Base-by-base conservation (phyloP, 2,888 invertebrate genomes). In the Archips xylosteana region DNA sequence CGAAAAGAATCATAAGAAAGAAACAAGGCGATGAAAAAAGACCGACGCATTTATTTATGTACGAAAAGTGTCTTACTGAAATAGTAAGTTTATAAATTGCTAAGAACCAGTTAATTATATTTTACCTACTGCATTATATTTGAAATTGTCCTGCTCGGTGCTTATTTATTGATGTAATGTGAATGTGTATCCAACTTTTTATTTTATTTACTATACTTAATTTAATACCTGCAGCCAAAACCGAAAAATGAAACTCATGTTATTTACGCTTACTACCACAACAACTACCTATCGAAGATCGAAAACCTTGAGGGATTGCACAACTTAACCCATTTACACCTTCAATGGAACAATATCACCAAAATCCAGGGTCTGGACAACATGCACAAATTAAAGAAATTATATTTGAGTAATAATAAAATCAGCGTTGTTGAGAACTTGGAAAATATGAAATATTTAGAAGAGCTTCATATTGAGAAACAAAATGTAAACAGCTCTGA, bases 321-420 rank as follows among this genome's bases (percentile, higher is more conserved):
- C 64, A 96, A 96, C 79, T 87, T 97, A 59, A 96, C 96, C 1
- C 95, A 97, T 78, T 90, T 97, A 63, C 97, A 96, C 86, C 87
- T 97, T 15, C 97, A 97, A 89, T 97, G 96, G 92, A 98, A 98
- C 84, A 96, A 96, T 84, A 96, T 98, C 76, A 91, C 90, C 0
- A 96, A 96, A 87, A 95, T 98, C 1, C 95, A 97, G 82, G 96
- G 97, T 65, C 85, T 98, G 57, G 87, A 95, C 13, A 85, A 87
- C 32, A 89, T 97, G 70, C 89, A 87, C 47, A 96, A 96, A 76
- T 89, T 99, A 69, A 96, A 96, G 78, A 97, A 98, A 86, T 85
- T 99, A 2, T 98, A 97, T 86, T 87, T 97, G 75, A 96, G 96
- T 0, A 95, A 96, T 77, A 97, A 97, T 85, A 89, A 89, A 75